Evolutionary conservation across 2,888 invertebrate genomes (phyloP).

Genomic region (Rhagonycha fulva): DNA sequence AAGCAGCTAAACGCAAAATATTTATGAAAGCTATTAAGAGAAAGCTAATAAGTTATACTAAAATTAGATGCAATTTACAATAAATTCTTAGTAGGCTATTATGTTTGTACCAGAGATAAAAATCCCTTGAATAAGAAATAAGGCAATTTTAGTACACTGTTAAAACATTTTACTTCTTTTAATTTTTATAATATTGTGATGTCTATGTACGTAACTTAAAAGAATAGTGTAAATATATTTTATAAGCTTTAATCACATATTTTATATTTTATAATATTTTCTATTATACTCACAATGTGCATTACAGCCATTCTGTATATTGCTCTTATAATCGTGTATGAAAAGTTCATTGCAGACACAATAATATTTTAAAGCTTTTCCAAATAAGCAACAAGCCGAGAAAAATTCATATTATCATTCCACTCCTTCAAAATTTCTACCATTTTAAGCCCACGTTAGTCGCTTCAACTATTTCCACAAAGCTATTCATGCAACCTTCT

Average conservation of each 20-base stretch:
- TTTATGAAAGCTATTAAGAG: constrained; percentile 33
- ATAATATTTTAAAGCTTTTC: background rate
- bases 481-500: background rate
- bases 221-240: background rate
- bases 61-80: constrained; percentile 38
- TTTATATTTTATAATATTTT: background rate
- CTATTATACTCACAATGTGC: background rate
- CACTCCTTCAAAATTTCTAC: background rate
- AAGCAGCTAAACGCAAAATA: constrained; percentile 23
- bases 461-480: background rate
- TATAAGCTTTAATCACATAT: background rate
- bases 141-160: constrained; percentile 21
- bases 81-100: constrained; percentile 35
- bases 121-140: constrained; percentile 28
- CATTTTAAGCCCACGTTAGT: background rate
- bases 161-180: constrained; percentile 15
- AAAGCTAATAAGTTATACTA: constrained; percentile 31
- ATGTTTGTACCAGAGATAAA: constrained; percentile 34
- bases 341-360: background rate
- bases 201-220: background rate
- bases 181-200: background rate
- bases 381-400: background rate
- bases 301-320: background rate
- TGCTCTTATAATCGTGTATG: too few relatives aligned
- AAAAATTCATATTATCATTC: background rate